A percentile compares a stretch with the other conserved stretches of the same genome.
These are phyloP conservation scores for sheep (Ovis aries) DNA, from an alignment of 2,113 vertebrate species.

Conservation along the genomic window ARS-UI_Ramb_v3.0 NC_056060.1:18951001-18951500, in stretches of 20 bases:
- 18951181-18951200: constrained; percentile 84
- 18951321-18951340: not conserved
- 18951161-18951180: constrained; percentile 76
- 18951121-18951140: not conserved
- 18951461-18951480: not conserved
- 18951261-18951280: constrained; percentile 83
- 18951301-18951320: constrained; percentile 85
- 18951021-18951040: not conserved
- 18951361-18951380: not conserved
- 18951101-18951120: not conserved
- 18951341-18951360: not conserved
- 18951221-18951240: constrained; percentile 82
- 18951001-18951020: not conserved
- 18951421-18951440: not conserved
- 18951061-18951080: not conserved
- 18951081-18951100: not conserved
- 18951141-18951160: not conserved
- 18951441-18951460: not conserved
- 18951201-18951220: constrained; percentile 82
- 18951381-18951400: not conserved
- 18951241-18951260: constrained; percentile 85
- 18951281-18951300: constrained; percentile 94
- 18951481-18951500: not conserved
- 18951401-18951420: not conserved
- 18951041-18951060: not conserved